A percentile compares a stretch with the other conserved stretches of the same genome.
Conservation (phyloP, 2,797 vertebrate genomes). For the Gephyroberyx darwinii region DNA sequence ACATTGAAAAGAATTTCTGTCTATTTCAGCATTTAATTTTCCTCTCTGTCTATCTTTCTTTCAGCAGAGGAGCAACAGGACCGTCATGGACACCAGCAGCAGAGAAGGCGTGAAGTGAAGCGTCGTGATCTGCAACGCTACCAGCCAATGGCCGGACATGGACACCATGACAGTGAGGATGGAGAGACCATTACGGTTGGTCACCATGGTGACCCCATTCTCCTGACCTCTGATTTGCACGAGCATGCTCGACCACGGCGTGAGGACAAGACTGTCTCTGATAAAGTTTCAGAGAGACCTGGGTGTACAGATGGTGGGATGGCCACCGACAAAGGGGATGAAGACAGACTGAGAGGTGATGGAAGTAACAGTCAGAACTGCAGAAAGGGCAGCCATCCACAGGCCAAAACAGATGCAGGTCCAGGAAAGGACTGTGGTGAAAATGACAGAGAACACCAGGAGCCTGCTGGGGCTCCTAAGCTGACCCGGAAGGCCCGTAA, state of each 20-base stretch:
- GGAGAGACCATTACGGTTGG: slow-evolving; percentile 41
- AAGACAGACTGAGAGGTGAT: slow-evolving; percentile 57
- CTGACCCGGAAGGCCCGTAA: slow-evolving; percentile 85
- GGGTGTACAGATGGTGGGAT: slow-evolving; percentile 38
- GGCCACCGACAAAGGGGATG: slow-evolving; percentile 30
- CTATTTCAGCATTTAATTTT: neutral
- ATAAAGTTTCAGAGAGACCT: slow-evolving; percentile 41
- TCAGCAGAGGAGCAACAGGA: slow-evolving; percentile 64
- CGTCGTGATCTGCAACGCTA: slow-evolving; percentile 85
- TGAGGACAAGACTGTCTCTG: slow-evolving; percentile 39
- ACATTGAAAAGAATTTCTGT: neutral
- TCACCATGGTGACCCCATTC: slow-evolving; percentile 35
- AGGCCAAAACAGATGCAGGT: slow-evolving; percentile 48
- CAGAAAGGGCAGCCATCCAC: slow-evolving; percentile 35
- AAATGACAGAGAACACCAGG: slow-evolving; percentile 55
- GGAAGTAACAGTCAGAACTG: slow-evolving; percentile 53
- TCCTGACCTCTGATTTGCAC: slow-evolving; percentile 30
- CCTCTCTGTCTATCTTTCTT: neutral
- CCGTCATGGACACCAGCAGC: slow-evolving; percentile 73
- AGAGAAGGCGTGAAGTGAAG: slow-evolving; percentile 71
- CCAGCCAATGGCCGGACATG: slow-evolving; percentile 74
- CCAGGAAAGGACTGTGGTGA: slow-evolving; percentile 45
- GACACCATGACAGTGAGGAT: slow-evolving; percentile 74
- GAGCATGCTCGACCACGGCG: slow-evolving; percentile 34
- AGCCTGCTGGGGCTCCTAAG: slow-evolving; percentile 56